Evolutionary conservation across 2,797 vertebrate species (phyloP).

Genomic region (Gymnoscopelus braueri): DNA sequence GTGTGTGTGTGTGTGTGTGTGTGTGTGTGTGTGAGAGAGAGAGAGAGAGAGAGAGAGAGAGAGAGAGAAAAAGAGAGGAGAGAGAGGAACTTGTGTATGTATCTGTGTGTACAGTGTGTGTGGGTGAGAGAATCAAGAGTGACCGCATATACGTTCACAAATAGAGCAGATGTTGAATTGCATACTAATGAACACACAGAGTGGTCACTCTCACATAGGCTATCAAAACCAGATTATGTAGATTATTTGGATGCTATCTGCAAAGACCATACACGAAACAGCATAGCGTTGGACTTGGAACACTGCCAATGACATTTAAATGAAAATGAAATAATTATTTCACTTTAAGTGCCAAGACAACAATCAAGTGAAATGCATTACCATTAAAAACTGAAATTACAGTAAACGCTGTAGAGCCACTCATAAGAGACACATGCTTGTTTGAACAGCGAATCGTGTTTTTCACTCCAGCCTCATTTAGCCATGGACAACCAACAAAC

Average conservation of each 20-base stretch:
- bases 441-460: conserved; percentile 62
- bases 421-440: conserved; percentile 58
- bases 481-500: conserved; percentile 71
- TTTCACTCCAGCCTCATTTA: conserved; percentile 67
- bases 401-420: conserved; percentile 44
- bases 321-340: conserved; percentile 39
- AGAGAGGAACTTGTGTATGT: background rate
- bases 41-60: no score
- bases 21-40: background rate
- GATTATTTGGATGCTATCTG: conserved; percentile 45
- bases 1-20: conserved; percentile 5
- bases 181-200: conserved; percentile 55
- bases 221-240: conserved; percentile 38
- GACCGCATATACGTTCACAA: background rate
- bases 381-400: conserved; percentile 51
- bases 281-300: background rate
- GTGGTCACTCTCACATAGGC: conserved; percentile 50
- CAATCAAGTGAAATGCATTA: conserved; percentile 59
- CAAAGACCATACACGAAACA: conserved; percentile 20
- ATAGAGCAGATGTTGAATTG: conserved; percentile 61
- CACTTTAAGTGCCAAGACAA: conserved; percentile 30
- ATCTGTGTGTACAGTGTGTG: no score
- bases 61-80: no score
- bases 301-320: conserved; percentile 47
- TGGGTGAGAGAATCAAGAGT: no score